A percentile compares a stretch with the other conserved stretches of the same genome.
Conservation (phyloP, 2,113 vertebrate species). For the Boleophthalmus pectinirostris region DNA sequence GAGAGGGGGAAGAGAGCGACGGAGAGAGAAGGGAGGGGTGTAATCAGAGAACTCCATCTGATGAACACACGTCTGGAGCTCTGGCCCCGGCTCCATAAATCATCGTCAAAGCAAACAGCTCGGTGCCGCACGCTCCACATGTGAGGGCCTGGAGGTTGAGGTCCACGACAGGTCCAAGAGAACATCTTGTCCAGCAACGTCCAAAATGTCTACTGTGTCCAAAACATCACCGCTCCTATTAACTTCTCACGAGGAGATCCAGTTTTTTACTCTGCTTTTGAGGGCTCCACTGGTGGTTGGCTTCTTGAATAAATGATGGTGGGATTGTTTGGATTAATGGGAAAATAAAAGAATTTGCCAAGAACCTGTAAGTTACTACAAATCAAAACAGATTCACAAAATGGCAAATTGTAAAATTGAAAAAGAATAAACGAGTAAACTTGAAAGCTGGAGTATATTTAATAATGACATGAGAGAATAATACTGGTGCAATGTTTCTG, state of each 20-base stretch:
- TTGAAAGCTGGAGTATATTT: too few species aligned
- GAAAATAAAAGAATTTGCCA: too few species aligned
- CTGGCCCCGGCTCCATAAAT: conserved; percentile 72
- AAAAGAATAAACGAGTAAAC: too few species aligned
- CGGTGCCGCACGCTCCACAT: conserved; percentile 52
- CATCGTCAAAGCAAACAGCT: conserved; percentile 68
- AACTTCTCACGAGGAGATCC: conserved; percentile 23
- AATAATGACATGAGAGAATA: too few species aligned
- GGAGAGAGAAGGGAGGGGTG: conserved; percentile 33
- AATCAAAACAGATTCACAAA: too few species aligned
- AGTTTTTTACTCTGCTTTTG: not conserved
- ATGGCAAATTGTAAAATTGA: too few species aligned
- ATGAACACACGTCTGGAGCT: conserved; percentile 69
- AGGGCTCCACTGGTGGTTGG: not conserved
- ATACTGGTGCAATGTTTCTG: too few species aligned
- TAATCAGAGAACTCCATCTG: conserved; percentile 75
- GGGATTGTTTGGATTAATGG: too few species aligned
- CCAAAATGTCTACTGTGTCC: conserved; percentile 35
- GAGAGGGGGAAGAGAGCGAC: conserved; percentile 21
- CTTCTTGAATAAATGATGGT: too few species aligned
- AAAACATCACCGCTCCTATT: conserved; percentile 34
- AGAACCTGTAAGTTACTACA: too few species aligned
- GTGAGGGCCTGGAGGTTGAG: conserved; percentile 54
- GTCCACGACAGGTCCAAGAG: not conserved
- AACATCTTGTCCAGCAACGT: conserved; percentile 35